Evolutionary conservation across 2,888 invertebrate genomes (phyloP).

Genomic region (Amiota minor): DNA sequence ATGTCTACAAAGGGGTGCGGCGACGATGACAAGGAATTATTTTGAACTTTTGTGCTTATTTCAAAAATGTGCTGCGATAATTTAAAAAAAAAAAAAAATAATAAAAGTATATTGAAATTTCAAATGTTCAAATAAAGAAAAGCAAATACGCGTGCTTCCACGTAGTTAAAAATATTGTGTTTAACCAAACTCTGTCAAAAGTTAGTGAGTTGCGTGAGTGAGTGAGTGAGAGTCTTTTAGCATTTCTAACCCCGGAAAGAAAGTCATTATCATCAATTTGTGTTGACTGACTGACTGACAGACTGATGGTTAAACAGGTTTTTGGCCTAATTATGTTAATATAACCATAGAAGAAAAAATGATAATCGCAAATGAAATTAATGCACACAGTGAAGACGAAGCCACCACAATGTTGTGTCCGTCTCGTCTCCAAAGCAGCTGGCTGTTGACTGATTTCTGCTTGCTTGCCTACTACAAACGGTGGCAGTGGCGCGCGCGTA

Average conservation of each 20-base stretch:
- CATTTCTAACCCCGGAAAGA: conserved; percentile 45
- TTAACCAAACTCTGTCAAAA: conserved; percentile 11
- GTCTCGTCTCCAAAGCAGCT: not conserved
- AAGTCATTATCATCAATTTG: conserved; percentile 40
- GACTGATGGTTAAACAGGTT: conserved; percentile 52
- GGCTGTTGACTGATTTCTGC: too few species aligned
- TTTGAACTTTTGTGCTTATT: conserved; percentile 39
- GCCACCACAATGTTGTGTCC: conserved; percentile 26
- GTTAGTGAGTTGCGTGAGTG: not conserved
- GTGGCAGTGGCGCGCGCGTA: not conserved
- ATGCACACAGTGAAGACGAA: conserved; percentile 29
- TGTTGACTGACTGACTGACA: not conserved
- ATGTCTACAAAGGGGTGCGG: conserved; percentile 52
- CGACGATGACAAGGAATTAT: conserved; percentile 30
- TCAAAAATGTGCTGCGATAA: conserved; percentile 48
- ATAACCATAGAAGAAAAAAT: conserved; percentile 22
- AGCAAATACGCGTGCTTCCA: conserved; percentile 51
- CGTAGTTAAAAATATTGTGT: conserved; percentile 51
- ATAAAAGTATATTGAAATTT: conserved; percentile 48
- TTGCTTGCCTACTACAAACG: not conserved
- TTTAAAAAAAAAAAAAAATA: conserved; percentile 51
- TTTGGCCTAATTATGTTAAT: conserved; percentile 58
- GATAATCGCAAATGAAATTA: not conserved
- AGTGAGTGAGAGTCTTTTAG: not conserved
- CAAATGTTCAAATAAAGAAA: conserved; percentile 36